phyloP scores from a whole-genome alignment of 1,140 invertebrate genomes.

The Monomorium pharaonis region DNA sequence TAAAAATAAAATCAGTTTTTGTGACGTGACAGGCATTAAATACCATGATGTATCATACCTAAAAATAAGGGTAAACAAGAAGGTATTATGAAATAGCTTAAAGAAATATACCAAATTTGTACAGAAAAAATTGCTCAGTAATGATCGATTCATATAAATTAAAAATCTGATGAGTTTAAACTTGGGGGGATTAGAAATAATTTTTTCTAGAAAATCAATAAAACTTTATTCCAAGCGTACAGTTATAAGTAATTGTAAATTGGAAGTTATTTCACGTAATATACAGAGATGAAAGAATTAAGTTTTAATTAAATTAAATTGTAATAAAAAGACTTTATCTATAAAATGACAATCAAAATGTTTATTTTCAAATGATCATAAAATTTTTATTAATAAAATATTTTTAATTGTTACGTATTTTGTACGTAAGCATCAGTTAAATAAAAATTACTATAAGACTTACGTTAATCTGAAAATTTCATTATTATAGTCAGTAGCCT shows the following conservation, averaged over 20 bases:
- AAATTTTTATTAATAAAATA: neutral
- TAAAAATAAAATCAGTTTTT: conserved; percentile 62
- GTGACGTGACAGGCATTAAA: conserved; percentile 27
- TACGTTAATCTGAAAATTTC: neutral
- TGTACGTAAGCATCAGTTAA: neutral
- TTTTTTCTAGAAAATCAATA: neutral
- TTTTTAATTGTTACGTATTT: neutral
- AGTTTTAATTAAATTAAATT: neutral
- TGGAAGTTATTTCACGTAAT: neutral
- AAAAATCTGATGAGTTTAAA: no score
- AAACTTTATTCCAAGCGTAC: no score
- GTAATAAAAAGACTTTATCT: neutral
- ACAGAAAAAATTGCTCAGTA: no score
- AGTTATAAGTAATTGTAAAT: neutral
- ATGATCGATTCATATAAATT: no score
- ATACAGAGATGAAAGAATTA: neutral
- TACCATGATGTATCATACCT: conserved; percentile 58
- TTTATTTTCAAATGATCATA: neutral
- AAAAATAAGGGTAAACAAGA: neutral
- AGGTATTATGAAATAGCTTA: no score
- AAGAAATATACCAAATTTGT: no score
- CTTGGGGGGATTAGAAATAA: no score
- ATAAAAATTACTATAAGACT: conserved; percentile 10
- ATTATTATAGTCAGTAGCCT: neutral
- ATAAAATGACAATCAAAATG: neutral